phyloP scores from a whole-genome alignment of 2,888 invertebrate genomes.

The Thyatira batis region DNA sequence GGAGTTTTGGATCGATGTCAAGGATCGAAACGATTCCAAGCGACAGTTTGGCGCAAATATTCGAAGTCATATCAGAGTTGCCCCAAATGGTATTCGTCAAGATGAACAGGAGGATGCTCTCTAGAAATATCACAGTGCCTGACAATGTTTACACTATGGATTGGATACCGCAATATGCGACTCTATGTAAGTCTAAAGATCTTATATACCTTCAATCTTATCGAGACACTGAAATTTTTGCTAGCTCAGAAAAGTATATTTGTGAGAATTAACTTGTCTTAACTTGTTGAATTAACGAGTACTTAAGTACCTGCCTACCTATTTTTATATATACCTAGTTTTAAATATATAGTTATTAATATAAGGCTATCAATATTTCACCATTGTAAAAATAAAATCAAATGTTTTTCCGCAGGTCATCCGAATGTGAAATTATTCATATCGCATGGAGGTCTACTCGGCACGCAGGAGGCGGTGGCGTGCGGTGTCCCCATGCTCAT shows the following conservation, averaged over 20 bases:
- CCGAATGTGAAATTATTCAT: slow-evolving; percentile 81
- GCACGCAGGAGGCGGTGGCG: slow-evolving; percentile 82
- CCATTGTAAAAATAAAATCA: too few relatives aligned
- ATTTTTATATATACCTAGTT: too few relatives aligned
- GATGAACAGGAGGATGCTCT: slow-evolving; percentile 72
- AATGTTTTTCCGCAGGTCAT: slow-evolving; percentile 61
- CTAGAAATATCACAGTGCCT: slow-evolving; percentile 71
- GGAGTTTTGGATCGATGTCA: slow-evolving; percentile 84
- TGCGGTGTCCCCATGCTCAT: slow-evolving; percentile 81
- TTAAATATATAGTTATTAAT: too few relatives aligned
- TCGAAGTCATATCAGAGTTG: slow-evolving; percentile 74
- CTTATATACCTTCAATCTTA: slow-evolving; percentile 2
- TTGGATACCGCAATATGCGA: slow-evolving; percentile 81
- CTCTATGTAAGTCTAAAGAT: slow-evolving; percentile 68
- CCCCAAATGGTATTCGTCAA: slow-evolving; percentile 81
- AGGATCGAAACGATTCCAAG: slow-evolving; percentile 78
- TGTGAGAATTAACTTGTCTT: too few relatives aligned
- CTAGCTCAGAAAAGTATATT: too few relatives aligned
- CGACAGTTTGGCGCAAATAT: slow-evolving; percentile 69
- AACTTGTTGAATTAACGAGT: too few relatives aligned
- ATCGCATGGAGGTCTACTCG: slow-evolving; percentile 84
- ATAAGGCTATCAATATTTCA: too few relatives aligned
- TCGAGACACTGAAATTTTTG: slow-evolving; percentile 2
- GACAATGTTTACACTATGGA: slow-evolving; percentile 75
- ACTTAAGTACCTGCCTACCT: too few relatives aligned